Percentiles rank a stretch among this genome's conserved stretches.
These are phyloP conservation scores for Hermaeophaga mercurialis DNA, from an alignment of 2,888 invertebrate species.

Conservation along the genomic window DNA sequence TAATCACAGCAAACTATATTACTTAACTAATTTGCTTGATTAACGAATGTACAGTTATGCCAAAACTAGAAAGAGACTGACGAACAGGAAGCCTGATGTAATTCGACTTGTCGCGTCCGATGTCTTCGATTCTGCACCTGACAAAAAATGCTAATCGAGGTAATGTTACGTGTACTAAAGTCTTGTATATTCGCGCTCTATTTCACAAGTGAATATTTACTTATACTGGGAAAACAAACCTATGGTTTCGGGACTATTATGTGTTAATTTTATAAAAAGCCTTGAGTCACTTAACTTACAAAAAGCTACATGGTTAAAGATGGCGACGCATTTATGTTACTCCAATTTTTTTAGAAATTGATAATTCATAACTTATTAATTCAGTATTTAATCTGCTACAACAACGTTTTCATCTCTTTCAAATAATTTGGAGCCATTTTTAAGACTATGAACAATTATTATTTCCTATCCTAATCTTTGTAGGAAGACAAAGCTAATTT, in stretches of 20 bases:
- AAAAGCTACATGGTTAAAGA: too few relatives aligned
- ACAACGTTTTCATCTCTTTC: too few relatives aligned
- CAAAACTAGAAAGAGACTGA: slow-evolving; percentile 23
- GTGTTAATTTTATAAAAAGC: too few relatives aligned
- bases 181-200: neutral
- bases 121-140: slow-evolving; percentile 12
- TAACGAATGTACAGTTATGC: slow-evolving; percentile 22
- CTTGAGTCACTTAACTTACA: too few relatives aligned
- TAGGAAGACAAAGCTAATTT: too few relatives aligned
- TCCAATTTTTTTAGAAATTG: too few relatives aligned
- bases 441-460: too few relatives aligned
- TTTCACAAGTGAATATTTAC: neutral
- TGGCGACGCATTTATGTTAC: too few relatives aligned
- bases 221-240: neutral
- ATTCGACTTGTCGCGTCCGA: slow-evolving; percentile 17
- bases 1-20: slow-evolving; percentile 11
- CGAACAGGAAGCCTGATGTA: slow-evolving; percentile 22
- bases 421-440: too few relatives aligned
- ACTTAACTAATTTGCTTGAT: slow-evolving; percentile 20
- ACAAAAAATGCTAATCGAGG: slow-evolving; percentile 7
- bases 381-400: too few relatives aligned
- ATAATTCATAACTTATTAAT: too few relatives aligned
- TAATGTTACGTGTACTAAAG: neutral
- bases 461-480: too few relatives aligned
- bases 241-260: neutral